phyloP scores from a whole-genome alignment of 2,888 invertebrate species.

The Acrobasis suavella region DNA sequence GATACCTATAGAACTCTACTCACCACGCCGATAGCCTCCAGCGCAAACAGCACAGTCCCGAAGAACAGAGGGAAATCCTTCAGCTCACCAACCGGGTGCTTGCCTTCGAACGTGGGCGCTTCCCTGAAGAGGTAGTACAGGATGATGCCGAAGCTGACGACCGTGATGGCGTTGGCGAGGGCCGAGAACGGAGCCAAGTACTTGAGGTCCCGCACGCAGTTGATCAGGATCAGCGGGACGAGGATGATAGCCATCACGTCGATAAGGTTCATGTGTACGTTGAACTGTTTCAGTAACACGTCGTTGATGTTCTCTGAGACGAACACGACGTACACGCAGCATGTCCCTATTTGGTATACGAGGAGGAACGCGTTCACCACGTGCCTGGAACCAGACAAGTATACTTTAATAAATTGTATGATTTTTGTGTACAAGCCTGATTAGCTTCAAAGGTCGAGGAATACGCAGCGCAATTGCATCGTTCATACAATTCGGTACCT shows the following conservation, averaged over 20 bases:
- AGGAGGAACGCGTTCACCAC: constrained; percentile 88
- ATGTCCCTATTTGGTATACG: constrained; percentile 96
- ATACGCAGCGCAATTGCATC: too few species aligned
- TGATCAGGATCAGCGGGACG: constrained; percentile 89
- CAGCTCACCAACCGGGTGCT: constrained; percentile 84
- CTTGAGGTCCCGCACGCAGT: constrained; percentile 92
- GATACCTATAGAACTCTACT: constrained; percentile 52
- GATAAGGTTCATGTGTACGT: constrained; percentile 77
- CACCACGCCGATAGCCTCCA: constrained; percentile 97
- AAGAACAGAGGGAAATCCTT: constrained; percentile 94
- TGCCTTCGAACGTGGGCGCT: constrained; percentile 84
- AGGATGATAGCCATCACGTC: constrained; percentile 88
- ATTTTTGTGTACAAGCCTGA: too few species aligned
- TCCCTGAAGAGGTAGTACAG: constrained; percentile 92
- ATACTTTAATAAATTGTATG: too few species aligned
- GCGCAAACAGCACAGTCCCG: constrained; percentile 96
- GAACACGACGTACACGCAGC: constrained; percentile 98
- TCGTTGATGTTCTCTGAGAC: constrained; percentile 92
- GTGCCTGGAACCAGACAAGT: constrained; percentile 75
- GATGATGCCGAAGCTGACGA: constrained; percentile 92
- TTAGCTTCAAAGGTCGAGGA: too few species aligned
- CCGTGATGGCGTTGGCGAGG: constrained; percentile 92
- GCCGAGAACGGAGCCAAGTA: constrained; percentile 95
- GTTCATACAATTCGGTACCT: too few species aligned
- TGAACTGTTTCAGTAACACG: constrained; percentile 82